These are phyloP conservation scores for Pocota personata DNA, from an alignment of 2,888 invertebrate species.

Conservation along the genomic window DNA sequence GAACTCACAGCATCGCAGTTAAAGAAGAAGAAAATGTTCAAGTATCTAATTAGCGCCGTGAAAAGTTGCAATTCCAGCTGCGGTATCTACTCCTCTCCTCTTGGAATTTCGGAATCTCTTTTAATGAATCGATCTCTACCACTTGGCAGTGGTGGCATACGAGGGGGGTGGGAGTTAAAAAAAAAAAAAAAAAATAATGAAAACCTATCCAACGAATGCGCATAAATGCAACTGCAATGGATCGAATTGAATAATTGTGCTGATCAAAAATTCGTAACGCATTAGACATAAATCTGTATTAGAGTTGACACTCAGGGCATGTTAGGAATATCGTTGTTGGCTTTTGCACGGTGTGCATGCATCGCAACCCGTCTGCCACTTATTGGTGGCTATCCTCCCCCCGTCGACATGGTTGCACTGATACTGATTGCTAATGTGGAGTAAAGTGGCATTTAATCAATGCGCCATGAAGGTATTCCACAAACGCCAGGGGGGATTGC, in stretches of 20 bases:
- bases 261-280: constrained; percentile 73
- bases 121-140: constrained; percentile 46
- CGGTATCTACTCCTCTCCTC: constrained; percentile 14
- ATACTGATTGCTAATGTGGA: constrained; percentile 63
- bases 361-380: constrained; percentile 47
- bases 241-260: constrained; percentile 70
- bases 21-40: constrained; percentile 41
- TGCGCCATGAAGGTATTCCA: constrained; percentile 66
- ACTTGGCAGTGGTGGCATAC: no score
- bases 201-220: constrained; percentile 62
- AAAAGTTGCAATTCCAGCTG: constrained; percentile 55
- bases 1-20: constrained; percentile 43
- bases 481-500: constrained; percentile 61
- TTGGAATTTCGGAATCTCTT: constrained; percentile 52
- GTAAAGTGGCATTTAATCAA: constrained; percentile 72
- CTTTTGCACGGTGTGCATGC: constrained; percentile 28
- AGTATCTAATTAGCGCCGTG: constrained; percentile 63
- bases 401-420: constrained; percentile 7
- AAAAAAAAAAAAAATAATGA: no score
- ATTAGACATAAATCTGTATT: constrained; percentile 74
- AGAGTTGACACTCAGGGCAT: constrained; percentile 73
- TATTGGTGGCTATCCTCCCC: constrained; percentile 12
- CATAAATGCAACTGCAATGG: constrained; percentile 63
- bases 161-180: constrained; percentile 18
- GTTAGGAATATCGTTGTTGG: constrained; percentile 58